phyloP scores from a whole-genome alignment of 2,888 invertebrate genomes.

The Agrotis clavis region DNA sequence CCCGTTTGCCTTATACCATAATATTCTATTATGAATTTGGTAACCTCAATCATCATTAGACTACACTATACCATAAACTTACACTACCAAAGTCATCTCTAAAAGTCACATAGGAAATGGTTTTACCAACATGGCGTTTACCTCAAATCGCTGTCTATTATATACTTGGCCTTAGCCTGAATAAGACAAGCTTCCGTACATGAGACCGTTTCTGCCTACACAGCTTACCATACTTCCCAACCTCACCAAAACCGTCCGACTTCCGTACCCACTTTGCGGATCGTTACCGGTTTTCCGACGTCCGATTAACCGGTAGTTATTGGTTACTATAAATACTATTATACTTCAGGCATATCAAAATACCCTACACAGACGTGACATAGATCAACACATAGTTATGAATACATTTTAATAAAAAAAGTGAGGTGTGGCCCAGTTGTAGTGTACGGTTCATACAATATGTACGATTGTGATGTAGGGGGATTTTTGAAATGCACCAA shows the following conservation, averaged over 20 bases:
- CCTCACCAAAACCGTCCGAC: slow-evolving; percentile 6
- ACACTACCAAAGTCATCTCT: background rate
- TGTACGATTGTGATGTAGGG: background rate
- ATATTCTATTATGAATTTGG: background rate
- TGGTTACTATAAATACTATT: background rate
- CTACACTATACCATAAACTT: too few relatives aligned
- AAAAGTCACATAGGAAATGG: background rate
- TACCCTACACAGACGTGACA: background rate
- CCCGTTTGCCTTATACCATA: too few relatives aligned
- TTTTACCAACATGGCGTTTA: background rate
- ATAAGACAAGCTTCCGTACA: background rate
- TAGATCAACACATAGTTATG: too few relatives aligned
- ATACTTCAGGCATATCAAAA: background rate
- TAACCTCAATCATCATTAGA: background rate
- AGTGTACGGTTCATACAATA: background rate
- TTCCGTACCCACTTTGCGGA: background rate
- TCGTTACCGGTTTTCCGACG: background rate
- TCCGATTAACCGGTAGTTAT: background rate
- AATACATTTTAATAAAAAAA: background rate
- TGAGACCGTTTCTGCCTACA: background rate
- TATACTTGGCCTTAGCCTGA: background rate
- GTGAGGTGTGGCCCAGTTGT: background rate
- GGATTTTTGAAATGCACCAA: background rate
- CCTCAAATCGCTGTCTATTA: background rate
- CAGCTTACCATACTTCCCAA: background rate